phyloP scores from a whole-genome alignment of 2,113 vertebrate genomes.

The Trematocara marginatum region DNA sequence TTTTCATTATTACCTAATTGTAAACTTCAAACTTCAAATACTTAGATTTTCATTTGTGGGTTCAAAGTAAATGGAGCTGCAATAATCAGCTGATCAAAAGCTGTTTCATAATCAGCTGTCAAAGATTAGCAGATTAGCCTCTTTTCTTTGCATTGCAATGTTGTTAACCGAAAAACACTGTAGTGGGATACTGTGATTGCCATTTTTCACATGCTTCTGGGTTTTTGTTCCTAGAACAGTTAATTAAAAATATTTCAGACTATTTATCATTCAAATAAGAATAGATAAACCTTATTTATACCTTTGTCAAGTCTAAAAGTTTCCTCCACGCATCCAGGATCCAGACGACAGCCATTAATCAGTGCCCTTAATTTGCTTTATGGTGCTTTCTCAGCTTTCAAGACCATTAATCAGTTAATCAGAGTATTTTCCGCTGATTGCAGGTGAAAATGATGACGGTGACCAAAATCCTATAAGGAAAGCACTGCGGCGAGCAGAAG shows the following conservation, averaged over 20 bases:
- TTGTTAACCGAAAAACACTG: not conserved
- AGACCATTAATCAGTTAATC: not conserved
- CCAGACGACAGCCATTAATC: not conserved
- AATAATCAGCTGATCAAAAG: not conserved
- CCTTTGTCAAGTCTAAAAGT: not conserved
- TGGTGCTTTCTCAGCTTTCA: not conserved
- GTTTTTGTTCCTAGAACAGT: fast-evolving
- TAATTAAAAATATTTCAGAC: not conserved
- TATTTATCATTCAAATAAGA: not conserved
- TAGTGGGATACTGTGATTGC: not conserved
- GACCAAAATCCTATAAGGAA: slow-evolving; percentile 76
- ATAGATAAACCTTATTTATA: not conserved
- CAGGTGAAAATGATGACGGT: slow-evolving; percentile 61
- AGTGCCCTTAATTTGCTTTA: not conserved
- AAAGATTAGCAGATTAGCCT: not conserved
- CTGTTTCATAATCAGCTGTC: not conserved
- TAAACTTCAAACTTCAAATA: not conserved
- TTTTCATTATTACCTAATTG: not conserved
- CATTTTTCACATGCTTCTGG: not conserved
- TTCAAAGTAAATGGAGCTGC: not conserved
- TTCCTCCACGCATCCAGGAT: not conserved
- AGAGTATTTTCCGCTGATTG: not conserved
- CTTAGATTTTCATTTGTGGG: not conserved
- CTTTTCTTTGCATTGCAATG: not conserved
- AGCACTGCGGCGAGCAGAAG: slow-evolving; percentile 80